Evolutionary conservation across 2,113 vertebrate species (phyloP), one percentile per base, ranked within the genome.

Genomic region (Pangasianodon gigas): DNA sequence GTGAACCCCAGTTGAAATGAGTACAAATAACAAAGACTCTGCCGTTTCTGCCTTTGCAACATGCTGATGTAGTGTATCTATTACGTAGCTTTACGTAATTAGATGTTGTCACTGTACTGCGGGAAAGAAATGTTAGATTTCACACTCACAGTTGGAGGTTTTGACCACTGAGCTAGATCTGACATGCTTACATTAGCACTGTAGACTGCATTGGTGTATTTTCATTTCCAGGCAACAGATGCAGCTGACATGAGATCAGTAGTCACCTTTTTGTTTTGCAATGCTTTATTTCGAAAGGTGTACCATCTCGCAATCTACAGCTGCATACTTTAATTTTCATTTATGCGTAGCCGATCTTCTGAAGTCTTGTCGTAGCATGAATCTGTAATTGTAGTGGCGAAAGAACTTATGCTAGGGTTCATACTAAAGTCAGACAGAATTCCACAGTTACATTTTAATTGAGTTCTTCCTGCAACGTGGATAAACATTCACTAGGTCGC

Each of bases 391-490:
- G 56, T 19, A 46, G 7, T 24, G 58, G 44, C 29, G 65, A 67
- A 67, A 24, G 79, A 67, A 37, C 62, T 19, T 16, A 52, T 51
- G 29, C n/a, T 46, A 37, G 77, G 37, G 3, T 32, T 41, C 41
- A 56, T 46, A 16, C 84, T 9, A 44, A 82, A 88, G 7, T 9
- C 26, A 89, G 60, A 32, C 26, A n/a, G 85, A 46, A 67, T 58
- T 87, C 67, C 46, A 67, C 29, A 87, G 79, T 87, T 89, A 91
- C 21, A 54, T 89, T 89, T 91, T 58, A 88, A 81, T 58, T 32
- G 60, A 37, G 24, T 41, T 86, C 65, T 91, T 91, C 87, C 83
- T 91, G 74, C 74, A 77, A 14, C 6, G 10, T 54, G 88, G 67
- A 75, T 41, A 84, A 74, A 74, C 88, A 84, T 67, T 89, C 48